These are phyloP conservation scores for Cephus rjabovi DNA, from an alignment of 2,888 invertebrate species.

Conservation along the genomic window DNA sequence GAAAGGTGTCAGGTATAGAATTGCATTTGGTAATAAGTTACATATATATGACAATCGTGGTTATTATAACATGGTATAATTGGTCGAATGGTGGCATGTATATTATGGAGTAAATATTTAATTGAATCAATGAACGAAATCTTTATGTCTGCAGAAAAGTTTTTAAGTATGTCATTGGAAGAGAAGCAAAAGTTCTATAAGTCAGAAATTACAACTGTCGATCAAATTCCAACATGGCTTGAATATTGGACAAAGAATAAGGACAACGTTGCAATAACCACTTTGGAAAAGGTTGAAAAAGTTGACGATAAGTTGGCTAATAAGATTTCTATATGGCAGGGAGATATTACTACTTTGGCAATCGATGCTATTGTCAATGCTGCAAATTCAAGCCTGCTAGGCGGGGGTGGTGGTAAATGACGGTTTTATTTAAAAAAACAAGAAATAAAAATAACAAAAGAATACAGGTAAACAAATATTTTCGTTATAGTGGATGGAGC, in stretches of 20 bases:
- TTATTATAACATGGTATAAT: background rate
- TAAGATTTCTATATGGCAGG: conserved; percentile 78
- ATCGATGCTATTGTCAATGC: conserved; percentile 93
- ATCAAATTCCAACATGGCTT: conserved; percentile 71
- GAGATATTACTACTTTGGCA: conserved; percentile 87
- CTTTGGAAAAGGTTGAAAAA: conserved; percentile 37
- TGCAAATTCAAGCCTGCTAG: conserved; percentile 80
- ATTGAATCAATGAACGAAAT: background rate
- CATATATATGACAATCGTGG: background rate
- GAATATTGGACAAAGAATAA: conserved; percentile 66
- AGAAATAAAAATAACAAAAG: background rate
- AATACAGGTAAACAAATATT: conserved; percentile 11
- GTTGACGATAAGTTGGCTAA: conserved; percentile 63
- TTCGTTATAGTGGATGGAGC: conserved; percentile 82
- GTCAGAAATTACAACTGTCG: conserved; percentile 62
- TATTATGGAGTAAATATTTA: background rate
- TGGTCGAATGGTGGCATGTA: background rate
- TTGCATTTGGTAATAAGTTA: background rate
- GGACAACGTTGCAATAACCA: conserved; percentile 55
- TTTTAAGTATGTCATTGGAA: conserved; percentile 68
- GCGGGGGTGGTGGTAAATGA: conserved; percentile 81
- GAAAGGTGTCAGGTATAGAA: too few species aligned
- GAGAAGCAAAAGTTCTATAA: conserved; percentile 71
- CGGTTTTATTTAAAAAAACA: background rate
- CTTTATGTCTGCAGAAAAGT: conserved; percentile 59